These are phyloP conservation scores for Ecdyonurus torrentis DNA, from an alignment of 2,888 invertebrate genomes.

Conservation along the genomic window DNA sequence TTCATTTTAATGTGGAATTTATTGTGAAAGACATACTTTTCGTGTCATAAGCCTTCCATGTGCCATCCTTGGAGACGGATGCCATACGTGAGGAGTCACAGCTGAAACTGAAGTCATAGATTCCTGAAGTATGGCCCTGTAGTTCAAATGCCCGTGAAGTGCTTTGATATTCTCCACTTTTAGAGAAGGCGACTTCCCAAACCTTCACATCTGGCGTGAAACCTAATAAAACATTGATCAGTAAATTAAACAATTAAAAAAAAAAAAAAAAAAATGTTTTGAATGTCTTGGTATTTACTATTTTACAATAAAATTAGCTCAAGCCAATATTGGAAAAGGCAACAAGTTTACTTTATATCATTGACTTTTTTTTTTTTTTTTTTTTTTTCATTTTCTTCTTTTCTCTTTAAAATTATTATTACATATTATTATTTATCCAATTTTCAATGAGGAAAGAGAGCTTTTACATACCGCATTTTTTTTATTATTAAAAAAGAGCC, in stretches of 20 bases:
- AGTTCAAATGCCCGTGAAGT: conserved; percentile 60
- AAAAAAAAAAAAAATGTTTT: neutral
- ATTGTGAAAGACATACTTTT: conserved; percentile 41
- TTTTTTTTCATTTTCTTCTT: too few relatives aligned
- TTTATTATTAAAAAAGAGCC: too few relatives aligned
- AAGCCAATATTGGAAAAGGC: too few relatives aligned
- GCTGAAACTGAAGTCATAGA: conserved; percentile 66
- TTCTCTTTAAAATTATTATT: too few relatives aligned
- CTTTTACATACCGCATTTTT: too few relatives aligned
- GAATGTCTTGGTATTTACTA: too few relatives aligned
- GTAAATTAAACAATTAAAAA: neutral
- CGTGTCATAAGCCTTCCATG: conserved; percentile 72
- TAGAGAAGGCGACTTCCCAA: conserved; percentile 65
- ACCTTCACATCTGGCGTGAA: conserved; percentile 54
- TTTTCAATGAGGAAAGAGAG: too few relatives aligned
- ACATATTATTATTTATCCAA: too few relatives aligned
- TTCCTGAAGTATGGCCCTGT: conserved; percentile 63
- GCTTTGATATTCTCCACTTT: conserved; percentile 55
- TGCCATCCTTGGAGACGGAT: conserved; percentile 73
- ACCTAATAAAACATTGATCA: conserved; percentile 24
- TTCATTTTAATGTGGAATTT: neutral
- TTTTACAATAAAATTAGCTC: too few relatives aligned
- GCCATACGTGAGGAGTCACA: conserved; percentile 66
- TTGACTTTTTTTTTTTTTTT: too few relatives aligned
- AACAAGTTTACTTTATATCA: too few relatives aligned